phyloP scores from a whole-genome alignment of 2,888 invertebrate species.

The Protonemura montana region DNA sequence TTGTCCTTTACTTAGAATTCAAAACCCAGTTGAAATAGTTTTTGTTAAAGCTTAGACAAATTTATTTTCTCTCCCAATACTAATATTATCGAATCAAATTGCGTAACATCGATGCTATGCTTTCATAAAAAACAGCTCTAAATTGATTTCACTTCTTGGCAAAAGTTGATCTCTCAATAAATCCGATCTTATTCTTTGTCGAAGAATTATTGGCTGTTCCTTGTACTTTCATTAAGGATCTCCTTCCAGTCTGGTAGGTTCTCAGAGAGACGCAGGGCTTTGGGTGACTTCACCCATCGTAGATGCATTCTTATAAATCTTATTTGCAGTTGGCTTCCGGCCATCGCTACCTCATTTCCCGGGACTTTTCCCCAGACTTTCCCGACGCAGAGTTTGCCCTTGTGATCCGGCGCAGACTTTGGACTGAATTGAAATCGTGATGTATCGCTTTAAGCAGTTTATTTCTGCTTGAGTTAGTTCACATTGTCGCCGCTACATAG shows the following conservation, averaged over 20 bases:
- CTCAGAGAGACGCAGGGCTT: background rate
- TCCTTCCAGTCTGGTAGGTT: background rate
- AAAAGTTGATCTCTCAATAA: background rate
- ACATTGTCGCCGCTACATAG: background rate
- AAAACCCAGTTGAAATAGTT: too few species aligned
- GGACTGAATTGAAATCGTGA: background rate
- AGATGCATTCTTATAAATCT: constrained; percentile 5
- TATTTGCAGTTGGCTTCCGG: background rate
- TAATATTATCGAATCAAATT: background rate
- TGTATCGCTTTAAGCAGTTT: background rate
- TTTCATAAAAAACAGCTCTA: background rate
- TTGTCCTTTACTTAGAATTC: too few species aligned
- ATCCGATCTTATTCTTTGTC: background rate
- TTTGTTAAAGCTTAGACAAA: too few species aligned
- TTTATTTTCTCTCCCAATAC: background rate
- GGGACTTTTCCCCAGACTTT: background rate
- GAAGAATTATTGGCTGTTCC: background rate
- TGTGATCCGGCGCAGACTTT: background rate
- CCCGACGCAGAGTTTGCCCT: background rate
- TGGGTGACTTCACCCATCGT: background rate
- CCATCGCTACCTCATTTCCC: background rate
- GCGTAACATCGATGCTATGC: background rate
- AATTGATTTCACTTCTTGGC: background rate
- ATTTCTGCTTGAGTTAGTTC: background rate
- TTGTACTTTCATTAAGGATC: background rate